Evolutionary conservation across 2,113 vertebrate genomes (phyloP).

Genomic region (Opisthocomus hoazin): DNA sequence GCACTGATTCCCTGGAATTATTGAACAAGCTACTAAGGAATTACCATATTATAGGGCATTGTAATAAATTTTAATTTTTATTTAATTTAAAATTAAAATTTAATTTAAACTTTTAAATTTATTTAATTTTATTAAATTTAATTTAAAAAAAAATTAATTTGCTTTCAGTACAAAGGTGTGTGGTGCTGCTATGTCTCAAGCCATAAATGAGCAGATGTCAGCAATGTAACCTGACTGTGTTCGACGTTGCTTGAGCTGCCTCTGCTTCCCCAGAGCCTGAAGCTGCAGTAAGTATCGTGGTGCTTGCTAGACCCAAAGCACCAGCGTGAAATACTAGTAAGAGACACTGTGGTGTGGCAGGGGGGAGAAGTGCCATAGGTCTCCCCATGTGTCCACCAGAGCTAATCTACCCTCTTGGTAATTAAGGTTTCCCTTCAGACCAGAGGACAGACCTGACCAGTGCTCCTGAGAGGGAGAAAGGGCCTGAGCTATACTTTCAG

Average conservation of each 20-base stretch:
- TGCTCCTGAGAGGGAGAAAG: not conserved
- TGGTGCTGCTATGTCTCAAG: not conserved
- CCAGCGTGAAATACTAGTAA: not conserved
- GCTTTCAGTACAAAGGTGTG: not conserved
- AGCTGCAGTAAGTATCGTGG: not conserved
- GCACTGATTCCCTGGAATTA: not conserved
- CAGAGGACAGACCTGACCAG: not conserved
- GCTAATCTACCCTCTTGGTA: not conserved
- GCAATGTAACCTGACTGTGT: not conserved
- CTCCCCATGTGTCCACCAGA: not conserved
- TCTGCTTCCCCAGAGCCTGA: not conserved
- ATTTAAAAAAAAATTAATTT: too few species aligned
- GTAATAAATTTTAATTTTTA: not conserved
- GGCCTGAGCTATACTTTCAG: not conserved
- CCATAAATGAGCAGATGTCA: not conserved
- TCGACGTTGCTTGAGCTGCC: not conserved
- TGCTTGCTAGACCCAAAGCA: not conserved
- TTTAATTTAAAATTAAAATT: too few species aligned
- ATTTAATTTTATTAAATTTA: too few species aligned
- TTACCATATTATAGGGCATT: not conserved
- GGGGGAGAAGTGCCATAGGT: not conserved
- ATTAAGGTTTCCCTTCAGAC: not conserved
- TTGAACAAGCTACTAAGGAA: not conserved
- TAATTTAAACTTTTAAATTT: too few species aligned
- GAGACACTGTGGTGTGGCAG: not conserved